Base-by-base conservation (phyloP, 2,888 invertebrate genomes). In the Omphaloscelis lunosa region DNA sequence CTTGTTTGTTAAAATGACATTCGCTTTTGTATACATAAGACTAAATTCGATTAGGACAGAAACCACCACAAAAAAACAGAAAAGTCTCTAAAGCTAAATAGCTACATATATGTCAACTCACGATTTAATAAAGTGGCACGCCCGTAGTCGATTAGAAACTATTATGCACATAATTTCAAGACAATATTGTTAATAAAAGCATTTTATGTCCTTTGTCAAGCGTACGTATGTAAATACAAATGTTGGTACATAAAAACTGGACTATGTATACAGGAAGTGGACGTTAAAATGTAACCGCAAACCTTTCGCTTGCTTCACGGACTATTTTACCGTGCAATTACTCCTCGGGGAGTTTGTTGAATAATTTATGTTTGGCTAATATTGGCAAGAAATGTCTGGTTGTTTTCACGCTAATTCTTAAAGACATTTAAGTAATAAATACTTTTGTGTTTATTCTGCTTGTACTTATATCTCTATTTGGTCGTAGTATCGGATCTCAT, bases 261-360 rank as follows among this genome's bases (percentile, higher is more conserved):
- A 66, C 73, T 84, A 76, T 77, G 83, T 77, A 79, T 83, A 81
- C 88, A 89, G 91, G 91, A 91, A 90, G 89, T 88, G 69, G 82
- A 68, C 68, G n/a, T 4, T 79, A 80, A 87, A 84, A 86, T 84
- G 84, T 79, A 89, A 80, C 86, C 78, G 80, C 86, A 83, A 79
- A 84, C 85, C 82, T 77, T 83, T 87, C 77, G 82, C 83, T 87
- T 83, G 85, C 86, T 86, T 87, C 84, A 88, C 75, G 62, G 77
- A 80, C 84, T 85, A 80, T 80, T 86, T 72, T 79, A 80, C 74
- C 70, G 62, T 83, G 82, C 79, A 86, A 87, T 87, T 85, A 85
- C 63, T 87, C 71, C 79, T 85, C 74, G 73, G 70, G 73, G 77
- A 79, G 77, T 85, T 79, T 72, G 70, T 72, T 78, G 66, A 79